Evolutionary conservation across 1,140 invertebrate genomes (phyloP), one percentile per base, ranked within the genome.

Genomic region (Drosophila novamexicana): DNA sequence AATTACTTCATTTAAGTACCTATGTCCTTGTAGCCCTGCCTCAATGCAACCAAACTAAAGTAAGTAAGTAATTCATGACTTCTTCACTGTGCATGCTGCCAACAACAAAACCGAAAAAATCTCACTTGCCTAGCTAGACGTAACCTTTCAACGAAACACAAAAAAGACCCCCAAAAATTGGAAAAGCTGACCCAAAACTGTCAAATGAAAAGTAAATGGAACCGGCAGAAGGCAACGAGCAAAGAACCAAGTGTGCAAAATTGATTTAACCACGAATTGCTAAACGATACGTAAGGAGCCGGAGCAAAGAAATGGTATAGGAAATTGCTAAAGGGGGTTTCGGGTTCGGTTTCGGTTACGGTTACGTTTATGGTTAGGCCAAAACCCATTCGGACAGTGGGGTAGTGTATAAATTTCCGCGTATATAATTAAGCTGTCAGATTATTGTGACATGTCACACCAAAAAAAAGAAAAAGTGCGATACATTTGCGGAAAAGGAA

Each of bases 391-490:
- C 47, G 49, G 66, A 44, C 44, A 44, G 34, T 7, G n/a, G 10
- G 2, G 40, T 16, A 37, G 39, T 57, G 71, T 88, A 64, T 88
- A 81, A 81, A 88, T 88, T 64, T 83, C 77, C 77, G 77, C 88
- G 81, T 85, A 39, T 85, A 91, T 91, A 91, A 91, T 91, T 91
- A 91, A 91, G 81, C 75, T 91, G 89, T 91, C 89, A 78, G 89
- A 91, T 91, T 91, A 91, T 91, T 91, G 75, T 91, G 89, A 91
- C 89, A 91, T 77, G 79, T 58, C 76, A 70, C 79, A 91, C 81
- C 69, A 72, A 61, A 34, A 10, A 14, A 37, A 39, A 18, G 18
- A 18, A 18, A 37, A 32, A 49, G 58, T 75, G 58, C 81, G 64
- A 78, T 68, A 79, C 54, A 71, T 64, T 16, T 65, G 65, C 71